Evolutionary conservation across 2,797 vertebrate species (phyloP), one percentile per base, ranked within the genome.

Genomic region (Phoeniculus purpureus): DNA sequence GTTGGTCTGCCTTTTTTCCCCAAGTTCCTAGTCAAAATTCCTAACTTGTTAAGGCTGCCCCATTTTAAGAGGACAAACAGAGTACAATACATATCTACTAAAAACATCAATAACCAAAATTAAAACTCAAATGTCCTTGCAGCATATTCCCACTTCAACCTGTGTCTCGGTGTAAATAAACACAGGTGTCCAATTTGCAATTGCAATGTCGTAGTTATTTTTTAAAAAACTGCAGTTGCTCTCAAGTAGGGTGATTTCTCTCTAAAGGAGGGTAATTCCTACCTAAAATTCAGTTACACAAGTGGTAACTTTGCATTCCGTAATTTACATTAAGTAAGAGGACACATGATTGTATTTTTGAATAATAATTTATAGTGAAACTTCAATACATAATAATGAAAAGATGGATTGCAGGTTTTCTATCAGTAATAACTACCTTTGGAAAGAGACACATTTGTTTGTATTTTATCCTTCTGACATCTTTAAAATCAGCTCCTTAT

Each of bases 1-100:
- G 1, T 13, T 15, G 7, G 37, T 27, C 29, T 61, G 31, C 29
- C 34, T 18, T 58, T 61, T 43, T 0, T 4, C 8, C 3, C 1
- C 2, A 21, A 15, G 78, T 19, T 27, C 61, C 4, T 27, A 60
- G 50, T 50, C 3, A 60, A 82, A 62, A 71, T 25, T 58, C 21
- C 10, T 2, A 40, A 26, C 7, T 18, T 34, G 12, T 31, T 50
- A 56, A 85, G 70, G 27, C 29, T 56, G 25, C 5, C 23, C 6
- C 10, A 18, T 50, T 72, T 64, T 64, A 75, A 72, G 45, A 26
- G 6, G 2, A 18, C 5, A 55, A 66, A 55, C 0, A 84, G 32
- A 80, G 18, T 23, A 51, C 1, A 52, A 2, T 10, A 55, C 1
- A 0, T 14, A 65, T 15, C 7, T 55, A 62, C 18, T 43, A 20